Percentiles rank a stretch among this genome's conserved stretches.
Conservation (phyloP, 1,140 invertebrate species). For the Colletes latitarsis region DNA sequence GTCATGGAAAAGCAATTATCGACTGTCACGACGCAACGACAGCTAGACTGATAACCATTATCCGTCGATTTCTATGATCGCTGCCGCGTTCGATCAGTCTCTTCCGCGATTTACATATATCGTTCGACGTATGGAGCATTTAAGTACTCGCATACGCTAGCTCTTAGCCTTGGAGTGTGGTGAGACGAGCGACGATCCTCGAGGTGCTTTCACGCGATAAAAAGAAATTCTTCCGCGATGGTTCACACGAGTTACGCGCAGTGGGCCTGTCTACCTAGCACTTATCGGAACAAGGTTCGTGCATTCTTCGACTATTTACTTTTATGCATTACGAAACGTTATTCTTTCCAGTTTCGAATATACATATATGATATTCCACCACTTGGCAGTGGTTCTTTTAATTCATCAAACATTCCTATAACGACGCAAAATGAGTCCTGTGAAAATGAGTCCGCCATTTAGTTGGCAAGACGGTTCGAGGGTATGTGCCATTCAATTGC, state of each 20-base stretch:
- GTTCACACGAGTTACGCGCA: slow-evolving; percentile 80
- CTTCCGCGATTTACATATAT: too few species aligned
- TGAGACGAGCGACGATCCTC: neutral
- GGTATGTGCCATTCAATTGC: neutral
- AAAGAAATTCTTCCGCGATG: slow-evolving; percentile 64
- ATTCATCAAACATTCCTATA: too few species aligned
- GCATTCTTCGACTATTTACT: neutral
- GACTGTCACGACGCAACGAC: neutral
- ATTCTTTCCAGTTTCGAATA: too few species aligned
- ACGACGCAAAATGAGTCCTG: too few species aligned
- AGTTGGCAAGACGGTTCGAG: too few species aligned
- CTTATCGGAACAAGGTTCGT: slow-evolving; percentile 80
- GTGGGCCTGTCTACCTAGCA: slow-evolving; percentile 80
- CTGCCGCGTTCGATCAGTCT: too few species aligned
- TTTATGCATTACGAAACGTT: too few species aligned
- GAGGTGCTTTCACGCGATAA: neutral
- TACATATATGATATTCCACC: too few species aligned
- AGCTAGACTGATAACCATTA: neutral
- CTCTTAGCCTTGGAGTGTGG: neutral
- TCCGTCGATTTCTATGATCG: neutral
- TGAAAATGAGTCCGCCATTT: too few species aligned
- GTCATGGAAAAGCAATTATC: neutral
- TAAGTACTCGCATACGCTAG: neutral
- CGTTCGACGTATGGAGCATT: neutral
- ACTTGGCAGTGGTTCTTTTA: too few species aligned